These are phyloP conservation scores for Acheta domesticus DNA, from an alignment of 2,888 invertebrate species.

Conservation along the genomic window DNA sequence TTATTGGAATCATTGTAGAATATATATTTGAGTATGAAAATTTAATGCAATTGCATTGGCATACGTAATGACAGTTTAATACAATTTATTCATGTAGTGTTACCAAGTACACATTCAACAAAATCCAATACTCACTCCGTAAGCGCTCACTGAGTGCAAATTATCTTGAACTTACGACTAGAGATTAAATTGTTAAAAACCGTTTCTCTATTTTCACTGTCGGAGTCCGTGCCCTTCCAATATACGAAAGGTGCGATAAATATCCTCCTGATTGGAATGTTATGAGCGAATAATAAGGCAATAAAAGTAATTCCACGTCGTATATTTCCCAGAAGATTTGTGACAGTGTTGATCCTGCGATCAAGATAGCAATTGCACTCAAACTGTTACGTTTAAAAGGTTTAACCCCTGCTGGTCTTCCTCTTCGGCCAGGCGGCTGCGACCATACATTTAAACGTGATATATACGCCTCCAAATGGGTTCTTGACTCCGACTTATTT, in stretches of 20 bases:
- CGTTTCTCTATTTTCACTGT: too few relatives aligned
- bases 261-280: background rate
- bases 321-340: background rate
- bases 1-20: too few relatives aligned
- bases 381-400: background rate
- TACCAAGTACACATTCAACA: too few relatives aligned
- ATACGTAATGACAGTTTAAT: too few relatives aligned
- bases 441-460: conserved; percentile 7
- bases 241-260: background rate
- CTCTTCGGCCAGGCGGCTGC: background rate
- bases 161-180: too few relatives aligned
- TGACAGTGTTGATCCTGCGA: background rate
- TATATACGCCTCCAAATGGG: background rate
- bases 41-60: too few relatives aligned
- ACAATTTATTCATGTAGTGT: too few relatives aligned
- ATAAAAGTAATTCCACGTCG: background rate
- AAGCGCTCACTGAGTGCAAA: too few relatives aligned
- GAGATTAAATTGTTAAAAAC: too few relatives aligned
- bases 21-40: too few relatives aligned
- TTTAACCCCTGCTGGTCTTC: background rate
- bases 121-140: too few relatives aligned
- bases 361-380: background rate
- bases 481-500: conserved; percentile 18
- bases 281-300: background rate
- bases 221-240: too few relatives aligned